phyloP scores from a whole-genome alignment of 2,113 vertebrate genomes.

The Marcusenius ussheri region DNA sequence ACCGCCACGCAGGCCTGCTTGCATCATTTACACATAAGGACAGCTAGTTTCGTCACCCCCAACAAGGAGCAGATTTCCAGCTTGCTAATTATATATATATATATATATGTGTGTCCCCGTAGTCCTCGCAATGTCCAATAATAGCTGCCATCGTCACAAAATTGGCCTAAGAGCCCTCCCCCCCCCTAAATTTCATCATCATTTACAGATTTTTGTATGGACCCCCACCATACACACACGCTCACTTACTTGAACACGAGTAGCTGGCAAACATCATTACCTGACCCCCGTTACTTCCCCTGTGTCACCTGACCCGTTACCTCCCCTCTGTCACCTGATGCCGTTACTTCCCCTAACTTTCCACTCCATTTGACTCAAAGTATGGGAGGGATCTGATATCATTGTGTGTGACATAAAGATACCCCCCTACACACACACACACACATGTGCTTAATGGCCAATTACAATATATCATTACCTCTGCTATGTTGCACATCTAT shows the following conservation, averaged over 20 bases:
- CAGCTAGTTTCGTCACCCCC: not conserved
- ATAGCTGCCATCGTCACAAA: constrained; percentile 23
- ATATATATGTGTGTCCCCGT: constrained; percentile 17
- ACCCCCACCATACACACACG: not conserved
- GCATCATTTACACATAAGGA: constrained; percentile 34
- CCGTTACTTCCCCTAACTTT: constrained; percentile 68
- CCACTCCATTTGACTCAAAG: constrained; percentile 24
- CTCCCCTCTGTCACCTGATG: constrained; percentile 63
- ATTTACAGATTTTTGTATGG: constrained; percentile 68
- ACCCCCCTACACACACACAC: not conserved
- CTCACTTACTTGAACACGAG: not conserved
- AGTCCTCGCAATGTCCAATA: no score
- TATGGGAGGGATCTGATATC: constrained; percentile 62
- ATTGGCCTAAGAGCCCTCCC: not conserved
- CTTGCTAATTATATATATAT: constrained; percentile 34
- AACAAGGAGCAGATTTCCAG: constrained; percentile 47
- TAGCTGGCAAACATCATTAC: not conserved
- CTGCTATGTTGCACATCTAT: not conserved
- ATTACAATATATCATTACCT: not conserved
- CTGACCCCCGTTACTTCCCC: constrained; percentile 70
- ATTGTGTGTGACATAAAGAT: not conserved
- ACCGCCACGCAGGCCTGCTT: constrained; percentile 16
- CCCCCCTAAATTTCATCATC: constrained; percentile 65
- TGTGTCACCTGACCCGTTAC: not conserved
- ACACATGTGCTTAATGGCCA: not conserved